Percentiles rank a stretch among this genome's conserved stretches.
phyloP scores from a whole-genome alignment of 2,797 vertebrate species.

The Sylvia borin region DNA sequence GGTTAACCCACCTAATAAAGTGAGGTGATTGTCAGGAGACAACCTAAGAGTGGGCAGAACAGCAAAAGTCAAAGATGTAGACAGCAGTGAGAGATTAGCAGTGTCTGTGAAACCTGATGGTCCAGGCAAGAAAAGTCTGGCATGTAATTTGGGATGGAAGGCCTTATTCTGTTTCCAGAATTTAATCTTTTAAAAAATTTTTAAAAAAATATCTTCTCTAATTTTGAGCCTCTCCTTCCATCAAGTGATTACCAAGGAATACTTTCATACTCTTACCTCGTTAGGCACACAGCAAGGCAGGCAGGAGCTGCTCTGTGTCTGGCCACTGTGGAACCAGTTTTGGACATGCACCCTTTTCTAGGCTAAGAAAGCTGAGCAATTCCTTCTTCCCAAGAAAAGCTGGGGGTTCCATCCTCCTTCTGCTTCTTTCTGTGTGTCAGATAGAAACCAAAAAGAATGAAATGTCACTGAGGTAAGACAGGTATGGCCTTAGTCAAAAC shows the following conservation, averaged over 20 bases:
- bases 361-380: not conserved
- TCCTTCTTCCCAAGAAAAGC: not conserved
- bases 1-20: not conserved
- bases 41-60: not conserved
- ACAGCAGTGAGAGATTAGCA: not conserved
- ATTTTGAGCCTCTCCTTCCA: constrained; percentile 18
- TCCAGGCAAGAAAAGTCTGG: not conserved
- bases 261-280: not conserved
- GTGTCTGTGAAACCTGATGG: not conserved
- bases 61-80: not conserved
- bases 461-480: not conserved
- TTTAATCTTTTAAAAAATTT: not conserved
- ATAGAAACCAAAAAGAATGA: not conserved
- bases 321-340: not conserved
- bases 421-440: not conserved
- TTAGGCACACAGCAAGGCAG: not conserved
- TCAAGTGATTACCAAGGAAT: constrained; percentile 32
- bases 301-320: not conserved
- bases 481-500: rapidly evolving
- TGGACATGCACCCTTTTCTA: not conserved
- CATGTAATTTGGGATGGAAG: not conserved
- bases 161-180: not conserved
- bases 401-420: not conserved
- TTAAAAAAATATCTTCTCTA: not conserved
- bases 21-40: not conserved